Evolutionary conservation across 2,113 vertebrate species (phyloP).

Genomic region (Pteropus alecto): DNA sequence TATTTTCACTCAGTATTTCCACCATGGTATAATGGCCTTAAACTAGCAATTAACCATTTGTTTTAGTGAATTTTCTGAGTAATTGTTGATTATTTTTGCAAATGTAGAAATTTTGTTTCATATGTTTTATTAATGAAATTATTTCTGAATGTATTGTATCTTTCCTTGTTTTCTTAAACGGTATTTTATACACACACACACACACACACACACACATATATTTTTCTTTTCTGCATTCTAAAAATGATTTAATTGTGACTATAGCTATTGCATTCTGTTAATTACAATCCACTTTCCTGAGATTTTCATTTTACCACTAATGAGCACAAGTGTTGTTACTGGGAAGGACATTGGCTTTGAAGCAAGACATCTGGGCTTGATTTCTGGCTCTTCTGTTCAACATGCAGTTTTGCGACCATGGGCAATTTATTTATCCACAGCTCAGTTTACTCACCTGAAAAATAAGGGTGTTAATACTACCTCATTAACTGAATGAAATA

Average conservation of each 20-base stretch:
- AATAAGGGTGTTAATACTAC: background rate
- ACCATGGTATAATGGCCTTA: background rate
- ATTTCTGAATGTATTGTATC: background rate
- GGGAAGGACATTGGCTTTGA: background rate
- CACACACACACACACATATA: background rate
- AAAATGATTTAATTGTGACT: background rate
- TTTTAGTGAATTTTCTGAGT: background rate
- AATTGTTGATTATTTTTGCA: background rate
- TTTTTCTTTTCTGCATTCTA: background rate
- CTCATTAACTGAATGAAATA: conserved; percentile 35
- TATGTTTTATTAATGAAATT: background rate
- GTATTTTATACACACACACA: background rate
- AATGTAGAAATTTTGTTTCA: background rate
- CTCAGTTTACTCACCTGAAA: conserved; percentile 33
- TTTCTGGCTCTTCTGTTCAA: conserved; percentile 13
- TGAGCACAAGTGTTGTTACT: background rate
- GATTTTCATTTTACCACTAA: background rate
- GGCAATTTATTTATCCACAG: conserved; percentile 14
- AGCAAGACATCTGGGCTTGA: background rate
- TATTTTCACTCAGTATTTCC: background rate
- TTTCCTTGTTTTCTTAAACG: background rate
- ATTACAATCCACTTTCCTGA: background rate
- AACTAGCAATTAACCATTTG: background rate
- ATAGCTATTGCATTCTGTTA: background rate
- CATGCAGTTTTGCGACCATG: background rate